These are phyloP conservation scores for Anarhynchus alexandrinus DNA, from an alignment of 2,113 vertebrate species.

Conservation along the genomic window DNA sequence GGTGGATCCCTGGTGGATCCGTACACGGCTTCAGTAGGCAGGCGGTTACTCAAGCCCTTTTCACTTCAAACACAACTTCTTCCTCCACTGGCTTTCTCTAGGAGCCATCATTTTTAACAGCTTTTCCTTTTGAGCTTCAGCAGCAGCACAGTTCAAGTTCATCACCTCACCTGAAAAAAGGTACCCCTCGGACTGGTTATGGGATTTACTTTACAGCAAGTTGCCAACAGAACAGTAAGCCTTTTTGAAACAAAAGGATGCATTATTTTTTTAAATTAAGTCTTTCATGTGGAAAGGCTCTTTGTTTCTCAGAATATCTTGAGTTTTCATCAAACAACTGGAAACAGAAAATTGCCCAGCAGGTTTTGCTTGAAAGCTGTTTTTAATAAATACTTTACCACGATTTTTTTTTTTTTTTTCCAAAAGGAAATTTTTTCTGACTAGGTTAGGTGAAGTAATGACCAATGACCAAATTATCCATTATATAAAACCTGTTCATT, in stretches of 20 bases:
- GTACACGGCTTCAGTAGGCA: fast-evolving
- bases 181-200: fast-evolving
- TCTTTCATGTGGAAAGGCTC: neutral
- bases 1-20: neutral
- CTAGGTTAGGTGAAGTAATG: neutral
- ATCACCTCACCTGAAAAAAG: neutral
- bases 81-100: neutral
- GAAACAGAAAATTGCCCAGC: neutral
- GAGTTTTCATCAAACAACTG: neutral
- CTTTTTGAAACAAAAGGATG: neutral
- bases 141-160: neutral
- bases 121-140: neutral
- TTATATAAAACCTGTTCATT: neutral
- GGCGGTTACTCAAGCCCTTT: neutral
- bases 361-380: neutral
- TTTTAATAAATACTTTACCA: neutral
- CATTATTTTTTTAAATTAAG: neutral
- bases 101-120: neutral
- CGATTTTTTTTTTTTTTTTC: neutral
- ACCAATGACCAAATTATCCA: neutral
- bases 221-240: neutral
- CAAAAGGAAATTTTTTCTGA: neutral
- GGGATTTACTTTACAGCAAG: neutral
- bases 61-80: neutral
- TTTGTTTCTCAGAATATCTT: neutral